Evolutionary conservation across 2,797 vertebrate genomes (phyloP), one percentile per base, ranked within the genome.

Genomic region (Hafferia zeledoni): DNA sequence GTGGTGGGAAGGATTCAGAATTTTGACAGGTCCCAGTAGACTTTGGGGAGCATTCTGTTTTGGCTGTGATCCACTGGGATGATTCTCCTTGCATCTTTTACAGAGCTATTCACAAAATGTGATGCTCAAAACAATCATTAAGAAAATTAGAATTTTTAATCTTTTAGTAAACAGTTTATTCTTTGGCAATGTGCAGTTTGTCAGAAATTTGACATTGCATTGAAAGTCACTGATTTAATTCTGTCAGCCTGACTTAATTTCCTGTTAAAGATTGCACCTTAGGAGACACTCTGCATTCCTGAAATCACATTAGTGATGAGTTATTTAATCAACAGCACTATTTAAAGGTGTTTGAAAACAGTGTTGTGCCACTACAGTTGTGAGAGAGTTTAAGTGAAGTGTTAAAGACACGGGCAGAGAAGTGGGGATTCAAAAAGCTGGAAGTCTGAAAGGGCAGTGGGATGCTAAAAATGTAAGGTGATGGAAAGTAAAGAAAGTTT

Each of bases 311-410:
- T 85, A 83, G 55, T 24, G 53, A 71, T 0, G 5, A 71, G 55
- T 89, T 92, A 80, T 71, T 95, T 92, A 61, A 93, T 83, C 69
- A 93, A 41, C 57, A 75, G 46, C 24, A 47, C 65, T 92, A 37
- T 52, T 91, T 83, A 77, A 87, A 87, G 11, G 68, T 47, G 31
- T 91, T 91, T 78, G 71, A 61, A 92, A 84, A 31, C 19, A 80
- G 70, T 6, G 16, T 57, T 74, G 68, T 77, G 57, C 49, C 84
- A 44, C 72, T 89, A 15, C 0, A 1, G 37, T 57, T 74, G 68
- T 50, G 81, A 60, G 56, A 24, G 64, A 44, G 63, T 56, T 83
- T 35, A 44, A 39, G 3, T 35, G 64, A 77, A 56, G 44, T 64
- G 72, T 49, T 49, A 50, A 53, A 61, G 57, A 35, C 27, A 35